Evolutionary conservation across 2,888 invertebrate species (phyloP).

Genomic region (Melangyna quadrimaculata): DNA sequence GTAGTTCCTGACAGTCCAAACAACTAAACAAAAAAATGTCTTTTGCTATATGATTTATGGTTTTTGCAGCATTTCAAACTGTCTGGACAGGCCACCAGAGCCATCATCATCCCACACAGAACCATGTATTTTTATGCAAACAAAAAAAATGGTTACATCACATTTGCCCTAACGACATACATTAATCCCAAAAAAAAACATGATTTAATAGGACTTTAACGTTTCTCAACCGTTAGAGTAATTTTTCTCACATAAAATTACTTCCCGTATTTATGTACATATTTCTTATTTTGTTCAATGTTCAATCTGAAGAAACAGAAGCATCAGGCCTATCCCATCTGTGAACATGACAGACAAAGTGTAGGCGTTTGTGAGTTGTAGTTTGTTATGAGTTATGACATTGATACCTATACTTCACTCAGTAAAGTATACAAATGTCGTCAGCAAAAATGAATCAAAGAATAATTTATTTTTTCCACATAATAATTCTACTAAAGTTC

Average conservation of each 20-base stretch:
- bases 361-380: background rate
- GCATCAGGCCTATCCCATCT: background rate
- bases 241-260: conserved; percentile 1
- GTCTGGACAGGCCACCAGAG: background rate
- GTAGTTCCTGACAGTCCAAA: background rate
- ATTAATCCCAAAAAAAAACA: background rate
- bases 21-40: background rate
- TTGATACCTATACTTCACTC: background rate
- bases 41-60: background rate
- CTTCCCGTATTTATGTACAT: conserved; percentile 8
- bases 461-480: background rate
- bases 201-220: background rate
- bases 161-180: background rate
- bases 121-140: background rate
- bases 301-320: background rate
- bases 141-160: conserved; percentile 1
- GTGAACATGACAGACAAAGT: background rate
- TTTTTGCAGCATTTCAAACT: background rate
- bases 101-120: background rate
- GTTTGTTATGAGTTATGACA: no score
- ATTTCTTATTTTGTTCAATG: no score
- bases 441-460: background rate
- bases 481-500: background rate
- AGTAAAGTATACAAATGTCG: background rate
- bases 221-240: background rate